Base-by-base conservation (phyloP, 2,888 invertebrate genomes). In the Xestia sexstrigata region DNA sequence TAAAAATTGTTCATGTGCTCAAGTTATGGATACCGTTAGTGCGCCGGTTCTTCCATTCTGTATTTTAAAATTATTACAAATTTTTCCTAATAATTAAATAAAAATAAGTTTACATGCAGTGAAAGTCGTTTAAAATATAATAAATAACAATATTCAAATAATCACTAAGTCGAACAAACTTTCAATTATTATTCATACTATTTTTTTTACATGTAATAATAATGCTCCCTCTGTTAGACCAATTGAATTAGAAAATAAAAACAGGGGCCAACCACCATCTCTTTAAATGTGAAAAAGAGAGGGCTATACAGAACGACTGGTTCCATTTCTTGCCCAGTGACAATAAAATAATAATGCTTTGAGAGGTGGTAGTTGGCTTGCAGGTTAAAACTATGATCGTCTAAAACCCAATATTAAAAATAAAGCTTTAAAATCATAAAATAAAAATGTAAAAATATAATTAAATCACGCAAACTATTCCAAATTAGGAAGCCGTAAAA, bases 401-500 rank as follows among this genome's bases (percentile, higher is more conserved):
- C 30, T 62, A 30, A n/a, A 66, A 70, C 70, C 76, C 67, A 70
- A 62, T 62, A 62, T 62, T 62, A 74, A 80, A 74, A 70, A 70
- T 66, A 15, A 77, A 77, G 70, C 69, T 45, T 66, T 58, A 63
- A 69, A 74, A 45, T 52, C 47, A 49, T 49, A n/a, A 58, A 67
- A 74, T 47, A 26, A 63, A 5, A 39, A 42, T 72, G 13, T n/a
- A 39, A 65, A 78, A 83, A 62, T 70, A 71, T 26, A 60, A 70
- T 70, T 55, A 49, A 77, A 26, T 60, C 63, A 79, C 70, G 66
- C 52, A 79, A 82, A 79, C 55, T 60, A 49, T 66, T 58, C 26
- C 23, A 79, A 62, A 76, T 73, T 55, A 70, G 58, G 70, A 73
- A 85, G 81, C 81, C 74, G 58, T 75, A 77, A 79, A 79, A 78